Conservation (phyloP, 30 jellyfish, hydroid and myxozoan species). For the Phacellophora camtschatica region DNA sequence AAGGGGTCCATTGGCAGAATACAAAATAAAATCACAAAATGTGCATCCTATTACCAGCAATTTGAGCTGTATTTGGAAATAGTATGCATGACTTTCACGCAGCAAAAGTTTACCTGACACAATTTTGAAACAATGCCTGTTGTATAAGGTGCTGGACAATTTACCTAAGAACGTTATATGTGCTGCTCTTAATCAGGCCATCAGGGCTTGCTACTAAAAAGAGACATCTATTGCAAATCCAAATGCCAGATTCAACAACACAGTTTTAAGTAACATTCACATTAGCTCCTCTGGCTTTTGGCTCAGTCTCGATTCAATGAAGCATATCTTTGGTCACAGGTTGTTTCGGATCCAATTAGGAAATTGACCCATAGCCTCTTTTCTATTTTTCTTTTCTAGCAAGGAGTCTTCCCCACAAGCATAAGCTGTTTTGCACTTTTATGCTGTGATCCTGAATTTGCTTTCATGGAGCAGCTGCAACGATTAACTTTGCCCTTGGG, state of each 20-base stretch:
- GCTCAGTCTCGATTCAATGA: conserved; percentile 21
- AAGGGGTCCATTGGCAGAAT: not conserved
- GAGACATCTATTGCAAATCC: conserved; percentile 45
- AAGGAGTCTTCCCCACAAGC: not conserved
- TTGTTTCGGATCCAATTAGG: conserved; percentile 8
- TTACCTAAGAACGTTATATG: not conserved
- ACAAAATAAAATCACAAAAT: not conserved
- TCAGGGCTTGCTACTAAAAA: conserved; percentile 69
- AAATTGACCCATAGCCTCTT: not conserved
- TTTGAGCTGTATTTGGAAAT: no score
- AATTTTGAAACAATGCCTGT: no score
- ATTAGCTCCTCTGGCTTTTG: not conserved
- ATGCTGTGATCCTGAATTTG: conserved; percentile 50
- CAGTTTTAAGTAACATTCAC: not conserved
- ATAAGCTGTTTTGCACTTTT: conserved; percentile 4
- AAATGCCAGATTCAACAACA: conserved; percentile 41
- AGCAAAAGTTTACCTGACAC: no score
- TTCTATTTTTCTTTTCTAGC: not conserved
- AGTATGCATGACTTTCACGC: no score
- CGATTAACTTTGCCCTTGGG: conserved; percentile 32
- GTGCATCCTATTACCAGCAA: not conserved
- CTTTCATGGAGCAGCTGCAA: conserved; percentile 27
- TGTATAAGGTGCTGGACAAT: not conserved
- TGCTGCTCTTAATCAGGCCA: conserved; percentile 37
- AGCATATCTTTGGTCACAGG: conserved; percentile 11